Evolutionary conservation across 2,797 vertebrate species (phyloP).

Genomic region (Morus bassanus): DNA sequence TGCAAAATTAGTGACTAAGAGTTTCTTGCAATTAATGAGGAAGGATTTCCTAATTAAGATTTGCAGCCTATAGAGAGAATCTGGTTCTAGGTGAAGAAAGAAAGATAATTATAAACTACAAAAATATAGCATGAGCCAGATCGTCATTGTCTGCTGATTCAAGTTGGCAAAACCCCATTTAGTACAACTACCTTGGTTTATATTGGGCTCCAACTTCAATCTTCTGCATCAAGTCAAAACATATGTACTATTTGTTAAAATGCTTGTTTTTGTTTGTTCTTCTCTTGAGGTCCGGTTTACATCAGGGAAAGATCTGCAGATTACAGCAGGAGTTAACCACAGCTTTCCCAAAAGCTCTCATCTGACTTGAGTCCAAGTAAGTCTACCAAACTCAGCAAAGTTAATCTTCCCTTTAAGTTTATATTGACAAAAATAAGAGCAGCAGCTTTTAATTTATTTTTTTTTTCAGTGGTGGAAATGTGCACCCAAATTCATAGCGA

Average conservation of each 20-base stretch:
- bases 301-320: neutral
- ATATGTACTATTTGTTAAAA: neutral
- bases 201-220: neutral
- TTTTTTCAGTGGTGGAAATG: neutral
- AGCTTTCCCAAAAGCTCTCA: slow-evolving; percentile 2
- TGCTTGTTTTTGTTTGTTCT: neutral
- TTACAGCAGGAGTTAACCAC: slow-evolving; percentile 9
- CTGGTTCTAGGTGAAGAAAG: slow-evolving; percentile 22
- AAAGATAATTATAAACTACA: slow-evolving; percentile 34
- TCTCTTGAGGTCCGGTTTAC: slow-evolving; percentile 9
- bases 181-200: slow-evolving; percentile 16
- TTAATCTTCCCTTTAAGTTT: neutral
- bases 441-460: neutral
- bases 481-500: neutral
- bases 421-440: neutral
- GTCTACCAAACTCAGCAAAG: neutral
- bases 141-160: slow-evolving; percentile 40
- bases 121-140: neutral
- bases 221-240: neutral
- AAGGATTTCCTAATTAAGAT: slow-evolving; percentile 43
- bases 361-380: neutral
- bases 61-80: slow-evolving; percentile 38
- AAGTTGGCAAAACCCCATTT: slow-evolving; percentile 24
- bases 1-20: neutral
- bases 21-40: slow-evolving; percentile 5